These are phyloP conservation scores for Tragelaphus strepsiceros DNA, from an alignment of 2,113 vertebrate genomes.

Conservation along the genomic window DNA sequence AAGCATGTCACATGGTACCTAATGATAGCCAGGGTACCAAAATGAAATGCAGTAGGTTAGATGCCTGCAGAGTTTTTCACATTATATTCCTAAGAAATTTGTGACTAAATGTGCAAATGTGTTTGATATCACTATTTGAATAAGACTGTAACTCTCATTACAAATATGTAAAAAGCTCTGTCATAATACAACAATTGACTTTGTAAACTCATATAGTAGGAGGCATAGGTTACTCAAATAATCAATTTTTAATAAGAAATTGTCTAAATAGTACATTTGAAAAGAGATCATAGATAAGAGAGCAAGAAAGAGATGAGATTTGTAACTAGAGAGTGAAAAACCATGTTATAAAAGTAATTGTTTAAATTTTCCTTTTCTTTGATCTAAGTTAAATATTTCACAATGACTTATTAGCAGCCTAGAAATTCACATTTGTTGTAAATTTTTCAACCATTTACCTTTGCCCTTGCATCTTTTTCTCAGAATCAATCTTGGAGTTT, in stretches of 20 bases:
- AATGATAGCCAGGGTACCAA: fast-evolving
- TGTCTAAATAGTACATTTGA: neutral
- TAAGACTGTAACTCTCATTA: neutral
- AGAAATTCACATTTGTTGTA: neutral
- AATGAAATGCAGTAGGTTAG: neutral
- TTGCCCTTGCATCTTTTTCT: neutral
- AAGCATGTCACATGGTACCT: neutral
- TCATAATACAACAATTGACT: neutral
- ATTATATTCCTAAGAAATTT: neutral
- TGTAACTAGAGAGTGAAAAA: neutral
- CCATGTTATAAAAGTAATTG: neutral
- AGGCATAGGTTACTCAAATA: neutral
- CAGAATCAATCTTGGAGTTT: neutral
- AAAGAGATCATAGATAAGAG: neutral
- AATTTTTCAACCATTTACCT: neutral
- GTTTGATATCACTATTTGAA: neutral
- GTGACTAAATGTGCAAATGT: neutral
- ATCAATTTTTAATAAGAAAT: neutral
- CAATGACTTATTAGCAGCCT: neutral
- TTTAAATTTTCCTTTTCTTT: neutral
- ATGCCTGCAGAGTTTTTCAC: neutral
- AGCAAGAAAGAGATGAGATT: neutral
- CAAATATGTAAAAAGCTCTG: neutral
- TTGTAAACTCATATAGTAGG: neutral
- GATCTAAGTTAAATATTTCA: neutral